Conservation (phyloP, 2,797 vertebrate genomes). For the Melanotaenia nigrans region DNA sequence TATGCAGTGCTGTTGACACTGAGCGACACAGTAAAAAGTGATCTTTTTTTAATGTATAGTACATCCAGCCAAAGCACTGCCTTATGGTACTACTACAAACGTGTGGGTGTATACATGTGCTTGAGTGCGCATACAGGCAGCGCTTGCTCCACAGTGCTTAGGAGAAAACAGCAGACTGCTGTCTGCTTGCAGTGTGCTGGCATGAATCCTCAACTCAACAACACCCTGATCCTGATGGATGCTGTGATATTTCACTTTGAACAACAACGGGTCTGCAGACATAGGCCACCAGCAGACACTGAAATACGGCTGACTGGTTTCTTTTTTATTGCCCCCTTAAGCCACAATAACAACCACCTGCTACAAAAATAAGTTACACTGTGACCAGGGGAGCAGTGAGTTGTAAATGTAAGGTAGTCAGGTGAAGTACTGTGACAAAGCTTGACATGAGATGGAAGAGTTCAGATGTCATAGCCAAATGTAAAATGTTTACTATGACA, state of each 20-base stretch:
- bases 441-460: neutral
- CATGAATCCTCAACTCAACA: constrained; percentile 21
- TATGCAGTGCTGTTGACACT: neutral
- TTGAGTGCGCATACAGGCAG: constrained; percentile 8
- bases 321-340: constrained; percentile 39
- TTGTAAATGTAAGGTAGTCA: constrained; percentile 11
- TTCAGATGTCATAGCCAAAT: neutral
- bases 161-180: constrained; percentile 34
- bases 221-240: neutral
- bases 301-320: constrained; percentile 19
- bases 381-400: constrained; percentile 12
- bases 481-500: constrained; percentile 13
- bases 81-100: neutral
- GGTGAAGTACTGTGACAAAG: constrained; percentile 3
- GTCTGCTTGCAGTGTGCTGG: constrained; percentile 17
- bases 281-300: neutral
- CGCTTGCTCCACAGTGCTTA: constrained; percentile 26
- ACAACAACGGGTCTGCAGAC: constrained; percentile 3
- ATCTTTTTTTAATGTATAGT: neutral
- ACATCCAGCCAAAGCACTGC: neutral
- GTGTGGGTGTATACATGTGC: constrained; percentile 13
- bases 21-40: neutral
- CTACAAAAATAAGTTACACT: constrained; percentile 19
- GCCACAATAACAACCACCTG: constrained; percentile 25
- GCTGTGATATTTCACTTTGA: constrained; percentile 50